Evolutionary conservation across 2,113 vertebrate species (phyloP).

Genomic region (Salvelinus fontinalis): DNA sequence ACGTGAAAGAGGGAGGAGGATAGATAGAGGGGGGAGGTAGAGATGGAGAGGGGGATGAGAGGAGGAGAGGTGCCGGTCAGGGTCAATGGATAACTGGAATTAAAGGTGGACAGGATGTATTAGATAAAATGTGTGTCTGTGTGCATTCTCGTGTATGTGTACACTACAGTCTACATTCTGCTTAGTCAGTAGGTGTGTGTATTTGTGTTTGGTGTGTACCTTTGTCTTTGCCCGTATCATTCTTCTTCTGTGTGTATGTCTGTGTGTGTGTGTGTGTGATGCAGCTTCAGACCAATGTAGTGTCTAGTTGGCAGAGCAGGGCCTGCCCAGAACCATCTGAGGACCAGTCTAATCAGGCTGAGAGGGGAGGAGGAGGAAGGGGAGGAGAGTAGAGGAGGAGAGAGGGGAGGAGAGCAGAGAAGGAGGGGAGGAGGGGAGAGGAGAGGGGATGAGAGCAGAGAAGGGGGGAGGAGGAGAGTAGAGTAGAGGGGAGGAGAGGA

Average conservation of each 20-base stretch:
- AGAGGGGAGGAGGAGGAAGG: background rate
- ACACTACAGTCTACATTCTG: too few relatives aligned
- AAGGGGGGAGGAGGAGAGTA: background rate
- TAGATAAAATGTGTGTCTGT: background rate
- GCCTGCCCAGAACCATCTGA: conserved; percentile 50
- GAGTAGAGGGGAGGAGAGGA: background rate
- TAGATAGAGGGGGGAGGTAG: background rate
- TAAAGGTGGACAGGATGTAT: background rate
- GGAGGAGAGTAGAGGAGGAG: background rate
- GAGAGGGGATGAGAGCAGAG: background rate
- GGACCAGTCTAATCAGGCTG: conserved; percentile 59
- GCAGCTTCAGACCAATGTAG: conserved; percentile 19
- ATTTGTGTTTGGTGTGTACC: background rate
- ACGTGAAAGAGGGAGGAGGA: background rate
- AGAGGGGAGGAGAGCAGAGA: background rate
- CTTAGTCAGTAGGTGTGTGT: conserved; percentile 1
- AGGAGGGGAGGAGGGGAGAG: background rate
- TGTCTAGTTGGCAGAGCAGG: conserved; percentile 39
- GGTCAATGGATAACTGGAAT: background rate
- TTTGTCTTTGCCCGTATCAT: background rate
- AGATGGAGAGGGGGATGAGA: background rate
- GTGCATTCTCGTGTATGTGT: background rate
- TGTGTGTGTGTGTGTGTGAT: conserved; percentile 15
- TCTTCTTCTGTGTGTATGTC: background rate
- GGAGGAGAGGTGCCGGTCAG: background rate